Percentiles rank a stretch among this genome's conserved stretches.
phyloP scores from a whole-genome alignment of 2,797 vertebrate genomes.

The Chaenodraco wilsoni region DNA sequence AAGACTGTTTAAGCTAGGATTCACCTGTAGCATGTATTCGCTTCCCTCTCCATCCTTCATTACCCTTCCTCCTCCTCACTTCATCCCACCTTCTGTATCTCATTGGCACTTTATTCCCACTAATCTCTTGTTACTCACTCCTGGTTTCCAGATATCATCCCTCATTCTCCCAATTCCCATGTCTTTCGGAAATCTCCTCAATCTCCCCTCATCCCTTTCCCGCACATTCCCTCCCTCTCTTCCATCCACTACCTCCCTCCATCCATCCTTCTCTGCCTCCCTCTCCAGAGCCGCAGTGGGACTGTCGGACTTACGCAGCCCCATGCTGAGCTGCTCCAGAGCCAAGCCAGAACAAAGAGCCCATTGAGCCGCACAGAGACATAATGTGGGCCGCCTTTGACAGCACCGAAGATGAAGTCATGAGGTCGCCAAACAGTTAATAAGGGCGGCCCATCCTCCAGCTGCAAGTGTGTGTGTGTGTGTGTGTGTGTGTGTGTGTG shows the following conservation, averaged over 20 bases:
- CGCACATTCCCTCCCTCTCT: constrained; percentile 27
- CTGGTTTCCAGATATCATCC: constrained; percentile 45
- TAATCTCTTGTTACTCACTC: constrained; percentile 44
- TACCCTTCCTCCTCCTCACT: constrained; percentile 8
- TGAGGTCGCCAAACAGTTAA: constrained; percentile 81
- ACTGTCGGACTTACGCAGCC: constrained; percentile 75
- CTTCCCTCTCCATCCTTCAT: constrained; percentile 9
- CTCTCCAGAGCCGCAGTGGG: constrained; percentile 64
- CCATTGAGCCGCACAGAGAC: constrained; percentile 81
- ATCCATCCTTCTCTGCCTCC: constrained; percentile 39
- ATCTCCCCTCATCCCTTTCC: constrained; percentile 48
- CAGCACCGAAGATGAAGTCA: constrained; percentile 81
- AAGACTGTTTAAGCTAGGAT: constrained; percentile 33
- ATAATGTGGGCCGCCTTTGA: constrained; percentile 81
- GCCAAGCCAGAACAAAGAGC: constrained; percentile 84
- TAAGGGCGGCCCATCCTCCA: constrained; percentile 71
- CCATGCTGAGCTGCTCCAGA: constrained; percentile 80
- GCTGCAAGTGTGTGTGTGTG: constrained; percentile 54
- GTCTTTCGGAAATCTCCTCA: constrained; percentile 64
- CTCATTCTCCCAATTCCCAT: constrained; percentile 58
- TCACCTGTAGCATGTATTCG: constrained; percentile 53
- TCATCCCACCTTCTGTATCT: constrained; percentile 28
- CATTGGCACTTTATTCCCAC: constrained; percentile 24
- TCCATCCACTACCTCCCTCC: constrained; percentile 44
- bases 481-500: constrained; percentile 48